These are phyloP conservation scores for Lasioglossum pauxillum DNA, from an alignment of 2,888 invertebrate species.

Conservation along the genomic window DNA sequence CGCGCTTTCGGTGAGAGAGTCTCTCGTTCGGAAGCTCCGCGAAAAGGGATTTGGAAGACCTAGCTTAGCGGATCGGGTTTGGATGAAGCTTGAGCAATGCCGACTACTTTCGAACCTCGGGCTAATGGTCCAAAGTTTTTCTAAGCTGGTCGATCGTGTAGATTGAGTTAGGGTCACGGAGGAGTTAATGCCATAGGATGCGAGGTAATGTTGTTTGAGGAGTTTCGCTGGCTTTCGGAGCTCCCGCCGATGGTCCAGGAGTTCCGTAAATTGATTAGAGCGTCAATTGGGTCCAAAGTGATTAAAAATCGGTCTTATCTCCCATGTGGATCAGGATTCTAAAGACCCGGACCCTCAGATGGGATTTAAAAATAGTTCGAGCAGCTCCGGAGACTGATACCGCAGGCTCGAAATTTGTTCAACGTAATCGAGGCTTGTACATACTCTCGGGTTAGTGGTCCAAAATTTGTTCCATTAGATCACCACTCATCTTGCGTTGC, in stretches of 20 bases:
- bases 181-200: background rate
- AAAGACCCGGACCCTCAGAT: background rate
- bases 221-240: background rate
- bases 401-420: no score
- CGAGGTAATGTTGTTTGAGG: background rate
- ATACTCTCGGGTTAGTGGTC: background rate
- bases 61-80: conserved; percentile 1
- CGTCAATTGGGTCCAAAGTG: background rate
- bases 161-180: background rate
- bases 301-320: background rate
- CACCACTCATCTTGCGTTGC: background rate
- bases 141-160: background rate
- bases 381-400: no score
- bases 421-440: no score
- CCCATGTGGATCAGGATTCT: background rate
- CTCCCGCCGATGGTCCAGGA: background rate
- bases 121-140: conserved; percentile 1
- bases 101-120: background rate
- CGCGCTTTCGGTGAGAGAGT: background rate
- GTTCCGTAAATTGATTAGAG: background rate
- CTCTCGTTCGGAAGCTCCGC: background rate
- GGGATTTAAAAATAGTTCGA: no score
- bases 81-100: background rate
- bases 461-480: background rate
- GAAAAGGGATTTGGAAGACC: background rate